Conservation (phyloP, 2,797 vertebrate genomes). For the Pantherophis alleghaniensis region DNA sequence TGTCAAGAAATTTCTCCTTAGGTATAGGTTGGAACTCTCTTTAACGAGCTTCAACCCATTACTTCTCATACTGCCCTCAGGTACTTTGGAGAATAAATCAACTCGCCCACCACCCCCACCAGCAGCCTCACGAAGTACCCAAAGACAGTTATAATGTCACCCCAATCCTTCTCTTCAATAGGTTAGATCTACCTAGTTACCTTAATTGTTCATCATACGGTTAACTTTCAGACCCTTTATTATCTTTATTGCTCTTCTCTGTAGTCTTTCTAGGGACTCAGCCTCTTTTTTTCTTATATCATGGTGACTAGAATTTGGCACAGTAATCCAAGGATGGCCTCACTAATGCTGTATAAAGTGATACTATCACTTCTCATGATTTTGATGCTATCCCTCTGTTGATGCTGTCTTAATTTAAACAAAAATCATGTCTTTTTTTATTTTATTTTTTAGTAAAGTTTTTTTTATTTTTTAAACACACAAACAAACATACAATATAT, state of each 20-base stretch:
- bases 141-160: background rate
- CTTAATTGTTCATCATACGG: background rate
- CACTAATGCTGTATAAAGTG: background rate
- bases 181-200: background rate
- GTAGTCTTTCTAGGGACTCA: background rate
- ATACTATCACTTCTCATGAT: background rate
- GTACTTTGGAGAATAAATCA: too few species aligned
- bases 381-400: background rate
- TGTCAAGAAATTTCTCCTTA: background rate
- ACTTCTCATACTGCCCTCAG: background rate
- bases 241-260: background rate
- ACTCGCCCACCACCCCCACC: too few species aligned
- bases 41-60: background rate
- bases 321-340: background rate
- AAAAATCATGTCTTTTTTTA: background rate
- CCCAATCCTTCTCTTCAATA: background rate
- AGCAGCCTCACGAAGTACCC: background rate
- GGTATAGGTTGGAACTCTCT: background rate
- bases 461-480: too few species aligned
- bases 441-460: too few species aligned
- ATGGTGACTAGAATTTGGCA: background rate
- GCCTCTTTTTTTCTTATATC: background rate
- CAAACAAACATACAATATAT: too few species aligned
- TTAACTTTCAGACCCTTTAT: background rate
- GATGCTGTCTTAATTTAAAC: background rate